Evolutionary conservation across 2,888 invertebrate genomes (phyloP), one percentile per base, ranked within the genome.

Genomic region (Ptilodon capucinus): DNA sequence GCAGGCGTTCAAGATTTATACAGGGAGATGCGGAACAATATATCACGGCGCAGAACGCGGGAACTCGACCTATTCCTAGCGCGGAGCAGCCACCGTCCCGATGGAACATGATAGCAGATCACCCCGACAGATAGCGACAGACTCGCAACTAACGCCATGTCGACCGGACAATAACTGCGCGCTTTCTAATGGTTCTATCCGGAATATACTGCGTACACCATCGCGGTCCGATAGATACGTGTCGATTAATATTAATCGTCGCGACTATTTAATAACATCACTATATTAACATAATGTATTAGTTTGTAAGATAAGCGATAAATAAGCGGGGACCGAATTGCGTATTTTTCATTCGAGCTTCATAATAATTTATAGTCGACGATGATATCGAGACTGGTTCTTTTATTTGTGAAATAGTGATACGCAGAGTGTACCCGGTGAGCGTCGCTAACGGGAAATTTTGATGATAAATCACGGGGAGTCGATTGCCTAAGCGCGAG

Each of bases 371-470:
- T 90, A 90, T 88, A 80, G 86, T 79, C 83, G 83, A 83, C 85
- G 90, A 88, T 89, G 87, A 84, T 90, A 90, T 90, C 90, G 84
- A 79, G 83, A 88, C 89, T 83, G 87, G 91, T 90, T 90, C 88
- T 90, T 89, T 90, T 90, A 90, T 91, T 90, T 88, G 86, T 89
- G 84, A 84, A 89, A 89, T 89, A 90, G 90, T 89, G 89, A 90
- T 89, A 87, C 87, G 87, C 80, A 82, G 86, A 87, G 87, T 88
- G 89, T 84, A 86, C 83, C 83, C 86, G 84, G 88, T 86, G 81
- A 89, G 90, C 89, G 88, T 88, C 86, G 87, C 88, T 90, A 90
- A 91, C 90, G 88, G 90, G 88, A 86, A 85, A 89, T 89, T 90
- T 90, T 87, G 86, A 85, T 84, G 76, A 89, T 90, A 90, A 90